Evolutionary conservation across 2,888 invertebrate species (phyloP).

Genomic region (Synergus itoensis): DNA sequence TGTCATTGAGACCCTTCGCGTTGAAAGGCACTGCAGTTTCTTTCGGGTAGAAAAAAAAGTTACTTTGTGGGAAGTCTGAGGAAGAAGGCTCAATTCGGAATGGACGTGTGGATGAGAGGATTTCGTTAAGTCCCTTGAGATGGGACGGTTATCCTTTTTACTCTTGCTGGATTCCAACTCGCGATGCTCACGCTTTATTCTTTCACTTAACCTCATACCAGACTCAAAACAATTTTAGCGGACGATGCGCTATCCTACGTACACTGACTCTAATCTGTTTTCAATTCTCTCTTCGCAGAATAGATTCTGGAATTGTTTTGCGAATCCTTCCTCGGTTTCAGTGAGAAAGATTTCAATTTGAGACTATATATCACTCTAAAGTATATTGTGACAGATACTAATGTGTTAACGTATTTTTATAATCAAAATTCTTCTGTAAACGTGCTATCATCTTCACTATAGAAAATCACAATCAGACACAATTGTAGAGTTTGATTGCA

Average conservation of each 20-base stretch:
- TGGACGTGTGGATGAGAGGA: conserved; percentile 68
- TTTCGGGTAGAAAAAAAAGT: not conserved
- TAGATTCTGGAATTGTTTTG: not conserved
- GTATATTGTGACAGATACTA: no score
- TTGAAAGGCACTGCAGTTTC: not conserved
- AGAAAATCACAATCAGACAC: no score
- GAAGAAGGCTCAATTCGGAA: conserved; percentile 49
- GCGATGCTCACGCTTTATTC: conserved; percentile 61
- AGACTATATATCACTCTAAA: no score
- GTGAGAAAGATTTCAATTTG: not conserved
- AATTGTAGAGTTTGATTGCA: no score
- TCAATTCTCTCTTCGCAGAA: not conserved
- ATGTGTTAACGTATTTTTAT: no score
- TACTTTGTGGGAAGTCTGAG: conserved; percentile 43
- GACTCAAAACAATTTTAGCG: conserved; percentile 14
- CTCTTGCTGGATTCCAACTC: conserved; percentile 47
- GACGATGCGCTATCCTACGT: no score
- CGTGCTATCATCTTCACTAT: no score
- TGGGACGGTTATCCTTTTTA: conserved; percentile 68
- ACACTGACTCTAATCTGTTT: not conserved
- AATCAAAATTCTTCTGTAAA: no score
- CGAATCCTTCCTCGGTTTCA: not conserved
- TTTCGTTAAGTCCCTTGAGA: conserved; percentile 69
- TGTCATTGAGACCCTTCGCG: not conserved
- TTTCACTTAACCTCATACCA: conserved; percentile 59